These are phyloP conservation scores for Podarcis siculus DNA, from an alignment of 2,797 vertebrate species.

Conservation along the genomic window DNA sequence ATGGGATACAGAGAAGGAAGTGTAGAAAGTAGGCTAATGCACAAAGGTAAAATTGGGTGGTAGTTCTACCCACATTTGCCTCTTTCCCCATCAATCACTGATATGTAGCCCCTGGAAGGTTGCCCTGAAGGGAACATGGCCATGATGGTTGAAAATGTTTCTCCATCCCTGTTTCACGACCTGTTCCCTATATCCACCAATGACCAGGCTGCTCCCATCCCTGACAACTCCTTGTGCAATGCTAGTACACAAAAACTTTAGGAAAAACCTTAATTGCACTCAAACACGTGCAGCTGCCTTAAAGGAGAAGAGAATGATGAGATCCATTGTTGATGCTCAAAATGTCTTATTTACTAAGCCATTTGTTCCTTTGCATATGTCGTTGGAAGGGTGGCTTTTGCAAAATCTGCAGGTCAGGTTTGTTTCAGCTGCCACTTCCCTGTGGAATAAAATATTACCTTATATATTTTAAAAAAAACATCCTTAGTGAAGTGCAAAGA, in stretches of 20 bases:
- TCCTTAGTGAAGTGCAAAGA: no score
- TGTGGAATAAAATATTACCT: neutral
- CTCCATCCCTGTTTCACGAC: no score
- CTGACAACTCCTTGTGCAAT: constrained; percentile 51
- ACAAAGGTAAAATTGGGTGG: no score
- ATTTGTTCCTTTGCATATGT: neutral
- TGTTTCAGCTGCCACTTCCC: neutral
- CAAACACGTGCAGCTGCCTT: neutral
- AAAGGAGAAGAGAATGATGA: neutral
- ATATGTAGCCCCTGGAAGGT: no score
- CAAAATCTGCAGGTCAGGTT: neutral
- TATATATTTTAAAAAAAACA: neutral
- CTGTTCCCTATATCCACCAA: neutral
- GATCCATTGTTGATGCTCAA: neutral
- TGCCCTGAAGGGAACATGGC: no score
- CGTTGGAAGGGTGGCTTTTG: neutral
- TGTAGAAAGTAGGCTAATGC: no score
- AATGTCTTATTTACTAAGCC: neutral
- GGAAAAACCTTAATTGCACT: neutral
- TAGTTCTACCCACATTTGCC: no score
- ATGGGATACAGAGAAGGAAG: no score
- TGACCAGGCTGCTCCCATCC: neutral
- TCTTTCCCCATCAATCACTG: no score
- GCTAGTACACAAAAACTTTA: constrained; percentile 36
- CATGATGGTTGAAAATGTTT: no score